Evolutionary conservation across 2,888 invertebrate species (phyloP).

Genomic region (Agrilus cyanescens): DNA sequence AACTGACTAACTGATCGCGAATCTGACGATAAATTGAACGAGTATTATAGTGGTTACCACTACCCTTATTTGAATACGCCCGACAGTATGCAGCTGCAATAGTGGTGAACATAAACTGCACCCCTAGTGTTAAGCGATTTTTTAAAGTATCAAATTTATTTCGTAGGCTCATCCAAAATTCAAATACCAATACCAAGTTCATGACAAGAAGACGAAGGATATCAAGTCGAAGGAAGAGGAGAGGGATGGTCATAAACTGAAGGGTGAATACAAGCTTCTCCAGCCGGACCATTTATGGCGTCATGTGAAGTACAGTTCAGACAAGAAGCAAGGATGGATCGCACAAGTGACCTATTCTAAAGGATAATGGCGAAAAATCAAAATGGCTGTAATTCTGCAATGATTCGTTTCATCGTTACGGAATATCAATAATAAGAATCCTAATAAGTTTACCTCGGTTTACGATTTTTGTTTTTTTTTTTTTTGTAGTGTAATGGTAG

Average conservation of each 20-base stretch:
- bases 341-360: conserved; percentile 26
- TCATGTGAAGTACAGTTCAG: conserved; percentile 27
- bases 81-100: not conserved
- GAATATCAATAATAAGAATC: too few species aligned
- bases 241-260: conserved; percentile 31
- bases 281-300: conserved; percentile 30
- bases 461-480: too few species aligned
- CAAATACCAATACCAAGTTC: conserved; percentile 29
- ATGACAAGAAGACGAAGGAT: conserved; percentile 27
- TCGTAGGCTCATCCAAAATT: conserved; percentile 29
- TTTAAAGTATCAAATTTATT: too few species aligned
- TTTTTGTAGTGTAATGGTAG: too few species aligned
- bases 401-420: too few species aligned
- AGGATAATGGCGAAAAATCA: conserved; percentile 21
- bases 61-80: not conserved
- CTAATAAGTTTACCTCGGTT: too few species aligned
- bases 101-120: not conserved
- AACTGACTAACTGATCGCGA: too few species aligned
- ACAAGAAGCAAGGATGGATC: conserved; percentile 29
- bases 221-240: conserved; percentile 29
- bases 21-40: too few species aligned
- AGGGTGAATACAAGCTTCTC: conserved; percentile 28
- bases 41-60: not conserved
- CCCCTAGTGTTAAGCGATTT: too few species aligned
- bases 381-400: not conserved